A percentile compares a stretch with the other conserved stretches of the same genome.
Conservation (phyloP, 2,113 vertebrate species). For the Sylvietta virens region DNA sequence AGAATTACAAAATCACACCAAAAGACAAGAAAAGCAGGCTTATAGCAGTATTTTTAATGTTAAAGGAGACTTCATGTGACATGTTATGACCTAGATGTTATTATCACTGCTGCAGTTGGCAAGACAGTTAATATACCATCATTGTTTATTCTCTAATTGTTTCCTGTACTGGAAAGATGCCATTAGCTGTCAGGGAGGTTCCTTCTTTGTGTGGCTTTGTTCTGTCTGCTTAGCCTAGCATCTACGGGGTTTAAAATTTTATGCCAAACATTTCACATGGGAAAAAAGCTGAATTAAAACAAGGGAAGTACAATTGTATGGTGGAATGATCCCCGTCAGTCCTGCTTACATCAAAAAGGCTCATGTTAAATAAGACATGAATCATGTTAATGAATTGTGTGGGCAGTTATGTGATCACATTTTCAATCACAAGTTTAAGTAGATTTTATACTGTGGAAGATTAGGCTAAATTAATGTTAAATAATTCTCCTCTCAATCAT, state of each 20-base stretch:
- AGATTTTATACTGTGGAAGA: background rate
- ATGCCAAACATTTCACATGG: constrained; percentile 23
- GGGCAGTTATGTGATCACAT: background rate
- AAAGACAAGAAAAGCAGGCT: background rate
- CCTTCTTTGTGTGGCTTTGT: background rate
- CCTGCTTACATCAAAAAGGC: background rate
- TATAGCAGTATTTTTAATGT: background rate
- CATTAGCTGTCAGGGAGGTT: constrained; percentile 40
- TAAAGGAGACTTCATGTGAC: background rate
- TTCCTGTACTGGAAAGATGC: constrained; percentile 45
- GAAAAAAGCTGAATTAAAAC: constrained; percentile 35
- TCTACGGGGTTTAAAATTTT: background rate
- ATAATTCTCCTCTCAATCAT: background rate
- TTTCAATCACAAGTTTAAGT: background rate
- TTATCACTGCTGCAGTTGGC: constrained; percentile 34
- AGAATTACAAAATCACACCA: background rate
- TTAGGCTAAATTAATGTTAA: background rate
- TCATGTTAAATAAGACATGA: background rate
- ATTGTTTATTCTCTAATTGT: constrained; percentile 57
- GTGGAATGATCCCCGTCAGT: background rate
- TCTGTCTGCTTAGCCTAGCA: constrained; percentile 18
- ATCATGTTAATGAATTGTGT: background rate
- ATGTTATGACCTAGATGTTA: background rate
- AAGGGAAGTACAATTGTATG: background rate
- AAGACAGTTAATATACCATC: constrained; percentile 34